Evolutionary conservation across 1,140 invertebrate species (phyloP), one percentile per base, ranked within the genome.

Genomic region (Eupristina koningsbergeri): DNA sequence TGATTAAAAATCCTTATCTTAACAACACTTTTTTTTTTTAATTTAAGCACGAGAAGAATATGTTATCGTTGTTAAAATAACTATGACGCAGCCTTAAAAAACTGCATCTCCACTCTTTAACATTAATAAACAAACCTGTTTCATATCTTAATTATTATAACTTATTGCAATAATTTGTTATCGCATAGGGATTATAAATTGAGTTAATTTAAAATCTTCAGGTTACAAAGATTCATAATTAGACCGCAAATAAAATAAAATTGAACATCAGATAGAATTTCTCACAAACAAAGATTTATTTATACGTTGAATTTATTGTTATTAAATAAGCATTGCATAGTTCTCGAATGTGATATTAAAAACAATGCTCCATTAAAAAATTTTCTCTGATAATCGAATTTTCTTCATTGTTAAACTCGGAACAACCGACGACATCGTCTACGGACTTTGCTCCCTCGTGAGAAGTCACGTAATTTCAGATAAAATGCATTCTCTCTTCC

Each of bases 381-480:
- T 64, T n/a, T 63, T 63, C 58, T 34, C 34, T 17, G 31, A 67
- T 36, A 67, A n/a, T 5, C 29, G 9, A 67, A 31, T 36, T 34
- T 64, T 64, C 31, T 31, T 34, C 29, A 64, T 64, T 34, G 63
- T 64, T 15, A 22, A 64, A 31, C 34, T 31, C 1, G 61, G 15
- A 63, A 69, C 8, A 26, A 11, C 1, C 13, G n/a, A 31, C 13
- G 11, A 8, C 36, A 11, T 22, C 5, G 19, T 41, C 8, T 0
- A 39, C 39, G 39, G n/a, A n/a, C 36, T n/a, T n/a, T 39, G 61
- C 61, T 64, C 29, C 36, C 39, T 39, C 36, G 39, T 3, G 11
- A 71, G 36, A n/a, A 71, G 31, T 41, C 36, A 71, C 67, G 67
- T 41, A 71, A 71, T 31, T 39, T n/a, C 6, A 71, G 67, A 71